Percentiles rank a stretch among this genome's conserved stretches.
Evolutionary conservation across 53 echinoderm and acorn worm genomes (phyloP).

Genomic region (Stichopus horrens): DNA sequence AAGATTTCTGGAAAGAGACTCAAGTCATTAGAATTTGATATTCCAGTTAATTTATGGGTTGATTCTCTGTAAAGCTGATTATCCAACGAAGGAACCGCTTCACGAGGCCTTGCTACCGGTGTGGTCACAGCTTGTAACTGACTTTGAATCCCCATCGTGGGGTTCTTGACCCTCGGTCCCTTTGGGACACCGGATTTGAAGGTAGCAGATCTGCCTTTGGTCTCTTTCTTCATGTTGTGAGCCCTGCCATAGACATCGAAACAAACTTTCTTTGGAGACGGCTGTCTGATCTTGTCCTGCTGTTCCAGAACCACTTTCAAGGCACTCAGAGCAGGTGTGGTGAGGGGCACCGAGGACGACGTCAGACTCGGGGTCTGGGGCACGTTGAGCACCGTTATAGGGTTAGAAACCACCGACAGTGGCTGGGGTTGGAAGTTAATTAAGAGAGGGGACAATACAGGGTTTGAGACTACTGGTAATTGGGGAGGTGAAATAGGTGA

Average conservation of each 20-base stretch:
- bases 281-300: not conserved
- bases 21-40: not conserved
- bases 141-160: constrained; percentile 18
- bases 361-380: not conserved
- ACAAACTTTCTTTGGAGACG: constrained; percentile 9
- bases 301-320: constrained; percentile 22
- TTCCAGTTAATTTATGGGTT: not conserved
- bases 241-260: constrained; percentile 44
- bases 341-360: not conserved
- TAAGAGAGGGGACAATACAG: not conserved
- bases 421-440: constrained; percentile 10
- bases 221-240: constrained; percentile 25
- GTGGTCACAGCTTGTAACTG: constrained; percentile 12
- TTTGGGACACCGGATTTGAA: constrained; percentile 21
- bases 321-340: constrained; percentile 27
- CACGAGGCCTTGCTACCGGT: not conserved
- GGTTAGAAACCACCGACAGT: not conserved
- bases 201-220: not conserved
- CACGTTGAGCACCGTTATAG: constrained; percentile 35
- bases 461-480: not conserved
- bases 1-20: not conserved
- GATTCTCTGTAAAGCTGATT: not conserved
- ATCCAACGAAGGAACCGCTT: not conserved
- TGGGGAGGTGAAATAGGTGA: not conserved
- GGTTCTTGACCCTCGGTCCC: constrained; percentile 58